phyloP scores from a whole-genome alignment of 2,888 invertebrate genomes.

The Tricholauxania praeusta region DNA sequence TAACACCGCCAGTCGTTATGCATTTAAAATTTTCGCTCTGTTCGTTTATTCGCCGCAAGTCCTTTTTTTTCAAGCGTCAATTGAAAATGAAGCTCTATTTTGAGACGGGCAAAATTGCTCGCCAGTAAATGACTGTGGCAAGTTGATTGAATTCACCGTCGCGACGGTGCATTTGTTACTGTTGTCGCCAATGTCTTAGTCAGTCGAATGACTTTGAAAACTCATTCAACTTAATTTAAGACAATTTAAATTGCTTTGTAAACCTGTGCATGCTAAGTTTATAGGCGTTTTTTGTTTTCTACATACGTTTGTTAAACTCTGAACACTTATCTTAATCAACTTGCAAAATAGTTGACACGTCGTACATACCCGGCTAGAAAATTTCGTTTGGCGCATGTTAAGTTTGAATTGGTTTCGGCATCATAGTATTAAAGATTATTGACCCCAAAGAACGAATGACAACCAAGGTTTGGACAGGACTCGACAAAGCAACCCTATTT shows the following conservation, averaged over 20 bases:
- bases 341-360: too few species aligned
- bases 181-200: background rate
- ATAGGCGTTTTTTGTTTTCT: background rate
- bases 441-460: too few species aligned
- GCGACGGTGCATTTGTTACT: background rate
- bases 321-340: too few species aligned
- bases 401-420: too few species aligned
- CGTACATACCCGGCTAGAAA: too few species aligned
- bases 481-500: too few species aligned
- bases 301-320: background rate
- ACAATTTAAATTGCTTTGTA: too few species aligned
- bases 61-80: background rate
- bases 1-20: background rate
- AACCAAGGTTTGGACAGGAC: too few species aligned
- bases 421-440: too few species aligned
- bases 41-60: background rate
- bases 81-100: constrained; percentile 19
- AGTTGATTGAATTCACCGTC: constrained; percentile 17
- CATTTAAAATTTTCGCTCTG: constrained; percentile 12
- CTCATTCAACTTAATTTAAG: constrained; percentile 27
- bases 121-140: background rate
- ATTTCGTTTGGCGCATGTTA: too few species aligned
- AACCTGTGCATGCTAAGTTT: background rate
- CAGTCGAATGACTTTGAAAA: constrained; percentile 25
- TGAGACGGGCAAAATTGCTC: background rate